Evolutionary conservation across 37 sponge, comb jelly and placozoan genomes (phyloP), one percentile per base, ranked within the genome.

Genomic region (Corticium candelabrum): DNA sequence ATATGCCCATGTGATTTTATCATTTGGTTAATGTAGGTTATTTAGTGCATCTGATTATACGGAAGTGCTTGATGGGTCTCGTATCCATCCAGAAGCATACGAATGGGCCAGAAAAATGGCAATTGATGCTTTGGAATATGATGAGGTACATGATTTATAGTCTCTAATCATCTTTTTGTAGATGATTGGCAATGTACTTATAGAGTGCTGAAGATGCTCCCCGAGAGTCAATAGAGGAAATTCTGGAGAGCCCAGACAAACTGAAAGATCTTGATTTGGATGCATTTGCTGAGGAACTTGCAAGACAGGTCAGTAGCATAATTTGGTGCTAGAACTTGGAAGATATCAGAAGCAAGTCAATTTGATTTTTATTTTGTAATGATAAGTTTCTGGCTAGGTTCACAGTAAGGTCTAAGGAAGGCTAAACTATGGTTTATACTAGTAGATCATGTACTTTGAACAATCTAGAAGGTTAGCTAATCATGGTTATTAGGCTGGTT

Each of bases 51-150:
- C 43, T 27, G 77, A 82, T 27, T 89, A 91, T 80, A 84, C 82
- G 4, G 91, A 97, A n/a, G 82, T 91, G 37, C 77, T 97, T 78
- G 99, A 97, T 84, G 76, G 86, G 35, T 90, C 99, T n/a, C 41
- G 99, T 4, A 85, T 93, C 35, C 99, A 97, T 70, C 94, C 94
- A 1, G 99, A 97, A 81, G 89, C 94, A 1, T 97, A 97, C 33
- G 92, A 87, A 57, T 97, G 99, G 99, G 99, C 95, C 15, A 76
- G 86, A n/a, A 97, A 97, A 74, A 97, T 97, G 94, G 99, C 99
- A 27, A 82, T 94, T 7, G 99, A 97, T 84, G 99, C 99, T 30
- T 83, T 97, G 34, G 99, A 97, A 68, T 89, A 95, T 82, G 89
- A 96, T 68, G 96, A 70, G 7, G 73, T 70, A 70, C 73, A 7